Conservation (phyloP, 2,113 vertebrate genomes). For the Silurus glanis region DNA sequence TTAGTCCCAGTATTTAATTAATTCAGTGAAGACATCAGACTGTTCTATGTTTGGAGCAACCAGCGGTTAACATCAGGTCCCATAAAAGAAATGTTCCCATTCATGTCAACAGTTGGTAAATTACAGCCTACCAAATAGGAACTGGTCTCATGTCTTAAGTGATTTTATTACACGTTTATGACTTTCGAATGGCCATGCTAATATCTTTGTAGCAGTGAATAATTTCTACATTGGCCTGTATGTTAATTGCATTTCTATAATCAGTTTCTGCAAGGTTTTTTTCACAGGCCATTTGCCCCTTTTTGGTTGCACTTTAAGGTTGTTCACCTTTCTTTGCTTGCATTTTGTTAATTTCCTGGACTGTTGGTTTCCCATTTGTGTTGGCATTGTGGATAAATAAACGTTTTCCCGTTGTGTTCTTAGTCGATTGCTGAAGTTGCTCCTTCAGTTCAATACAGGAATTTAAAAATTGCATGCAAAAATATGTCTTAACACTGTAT, state of each 20-base stretch:
- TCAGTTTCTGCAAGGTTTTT: background rate
- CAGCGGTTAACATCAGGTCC: background rate
- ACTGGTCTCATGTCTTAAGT: background rate
- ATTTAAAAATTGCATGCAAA: background rate
- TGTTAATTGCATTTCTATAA: background rate
- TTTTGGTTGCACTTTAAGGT: background rate
- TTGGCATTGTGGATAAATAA: background rate
- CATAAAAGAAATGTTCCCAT: background rate
- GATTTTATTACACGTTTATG: constrained; percentile 1
- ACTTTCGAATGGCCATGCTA: background rate
- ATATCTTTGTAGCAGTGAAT: background rate
- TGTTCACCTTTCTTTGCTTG: background rate
- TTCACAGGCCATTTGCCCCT: background rate
- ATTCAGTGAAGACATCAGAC: background rate
- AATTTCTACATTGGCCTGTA: background rate
- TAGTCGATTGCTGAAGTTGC: background rate
- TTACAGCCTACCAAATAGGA: background rate
- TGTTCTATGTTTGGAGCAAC: background rate
- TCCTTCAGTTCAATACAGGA: background rate
- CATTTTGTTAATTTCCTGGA: background rate
- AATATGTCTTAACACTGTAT: background rate
- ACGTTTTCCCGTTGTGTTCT: background rate
- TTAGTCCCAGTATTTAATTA: background rate
- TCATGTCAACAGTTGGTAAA: background rate
- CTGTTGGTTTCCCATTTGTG: background rate